Conservation (phyloP, 1,140 invertebrate genomes). For the Potamilus streckersoni region DNA sequence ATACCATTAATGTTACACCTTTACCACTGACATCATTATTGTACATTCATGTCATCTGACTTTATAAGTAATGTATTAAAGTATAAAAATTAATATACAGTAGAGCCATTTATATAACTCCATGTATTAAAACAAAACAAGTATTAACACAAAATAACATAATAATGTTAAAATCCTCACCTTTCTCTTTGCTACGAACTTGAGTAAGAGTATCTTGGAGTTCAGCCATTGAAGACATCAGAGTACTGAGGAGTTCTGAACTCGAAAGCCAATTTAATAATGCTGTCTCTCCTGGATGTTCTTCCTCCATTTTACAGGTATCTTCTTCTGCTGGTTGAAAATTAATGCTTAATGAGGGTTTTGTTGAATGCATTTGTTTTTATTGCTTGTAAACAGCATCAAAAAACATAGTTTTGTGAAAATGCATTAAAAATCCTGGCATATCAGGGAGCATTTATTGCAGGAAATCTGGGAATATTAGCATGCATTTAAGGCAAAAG, state of each 20-base stretch:
- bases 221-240: conserved; percentile 53
- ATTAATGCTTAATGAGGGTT: no score
- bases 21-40: no score
- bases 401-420: background rate
- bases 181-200: conserved; percentile 48
- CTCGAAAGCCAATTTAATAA: conserved; percentile 56
- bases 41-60: no score
- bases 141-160: no score
- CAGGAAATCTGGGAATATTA: background rate
- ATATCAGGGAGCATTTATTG: background rate
- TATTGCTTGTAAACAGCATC: background rate
- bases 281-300: conserved; percentile 19
- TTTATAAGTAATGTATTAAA: no score
- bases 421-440: background rate
- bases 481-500: no score
- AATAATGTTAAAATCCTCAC: conserved; percentile 19
- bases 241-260: conserved; percentile 45
- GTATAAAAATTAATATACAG: no score
- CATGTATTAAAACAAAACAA: no score
- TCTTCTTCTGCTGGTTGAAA: no score
- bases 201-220: conserved; percentile 48
- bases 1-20: no score
- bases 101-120: no score
- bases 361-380: conserved; percentile 3
- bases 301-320: background rate